These are phyloP conservation scores for Colletes collaris DNA, from an alignment of 2,888 invertebrate species.

Conservation along the genomic window DNA sequence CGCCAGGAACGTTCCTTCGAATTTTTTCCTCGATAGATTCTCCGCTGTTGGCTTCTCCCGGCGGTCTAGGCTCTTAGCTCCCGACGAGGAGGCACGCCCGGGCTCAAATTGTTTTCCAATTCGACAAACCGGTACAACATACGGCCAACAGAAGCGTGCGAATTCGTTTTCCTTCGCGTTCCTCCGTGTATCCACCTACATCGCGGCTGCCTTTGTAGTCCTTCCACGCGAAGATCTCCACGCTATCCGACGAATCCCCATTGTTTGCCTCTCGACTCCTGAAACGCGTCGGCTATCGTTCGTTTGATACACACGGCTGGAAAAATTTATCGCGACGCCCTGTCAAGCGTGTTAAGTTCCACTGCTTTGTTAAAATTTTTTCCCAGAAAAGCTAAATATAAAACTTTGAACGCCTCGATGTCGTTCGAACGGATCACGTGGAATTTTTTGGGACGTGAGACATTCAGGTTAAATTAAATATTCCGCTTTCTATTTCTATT, in stretches of 20 bases:
- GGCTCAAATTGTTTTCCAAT: slow-evolving; percentile 75
- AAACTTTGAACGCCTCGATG: no score
- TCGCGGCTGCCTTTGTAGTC: slow-evolving; percentile 16
- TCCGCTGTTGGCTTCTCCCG: slow-evolving; percentile 38
- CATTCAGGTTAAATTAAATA: no score
- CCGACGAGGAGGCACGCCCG: slow-evolving; percentile 37
- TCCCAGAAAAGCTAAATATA: no score
- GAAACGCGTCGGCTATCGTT: background rate
- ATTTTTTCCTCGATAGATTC: slow-evolving; percentile 40
- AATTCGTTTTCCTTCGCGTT: slow-evolving; percentile 42
- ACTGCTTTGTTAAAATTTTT: no score
- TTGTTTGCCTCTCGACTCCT: slow-evolving; percentile 22
- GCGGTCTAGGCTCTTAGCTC: slow-evolving; percentile 33
- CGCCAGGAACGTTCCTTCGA: slow-evolving; percentile 36
- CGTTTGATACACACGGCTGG: no score
- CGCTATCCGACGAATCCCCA: slow-evolving; percentile 3
- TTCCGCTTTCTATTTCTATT: no score
- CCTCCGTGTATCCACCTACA: slow-evolving; percentile 2
- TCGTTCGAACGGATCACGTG: no score
- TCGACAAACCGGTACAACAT: slow-evolving; percentile 62
- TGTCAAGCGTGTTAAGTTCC: no score
- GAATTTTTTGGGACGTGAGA: no score
- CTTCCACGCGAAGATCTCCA: slow-evolving; percentile 13
- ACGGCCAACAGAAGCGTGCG: slow-evolving; percentile 31
- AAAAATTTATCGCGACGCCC: no score